These are phyloP conservation scores for Rambutsinella grinnellia DNA, from an alignment of 2,888 invertebrate species.

Conservation along the genomic window DNA sequence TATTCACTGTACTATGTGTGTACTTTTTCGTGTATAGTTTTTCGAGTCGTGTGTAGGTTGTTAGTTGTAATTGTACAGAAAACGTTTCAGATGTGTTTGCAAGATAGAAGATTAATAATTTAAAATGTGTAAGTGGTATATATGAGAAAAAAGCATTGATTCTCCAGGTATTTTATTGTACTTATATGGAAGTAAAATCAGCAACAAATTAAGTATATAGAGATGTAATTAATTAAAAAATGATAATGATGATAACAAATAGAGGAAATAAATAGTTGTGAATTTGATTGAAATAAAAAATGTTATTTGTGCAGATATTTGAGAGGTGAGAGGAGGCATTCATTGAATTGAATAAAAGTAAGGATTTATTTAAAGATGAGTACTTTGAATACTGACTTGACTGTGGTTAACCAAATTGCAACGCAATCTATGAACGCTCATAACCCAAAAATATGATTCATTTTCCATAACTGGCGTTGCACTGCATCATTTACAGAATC, in stretches of 20 bases:
- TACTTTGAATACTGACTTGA: too few species aligned
- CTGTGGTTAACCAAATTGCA: too few species aligned
- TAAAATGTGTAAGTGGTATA: constrained; percentile 9
- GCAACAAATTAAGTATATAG: constrained; percentile 21
- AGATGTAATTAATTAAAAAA: constrained; percentile 15
- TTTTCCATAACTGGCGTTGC: too few species aligned
- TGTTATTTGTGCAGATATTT: constrained; percentile 20
- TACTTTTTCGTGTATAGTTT: constrained; percentile 49
- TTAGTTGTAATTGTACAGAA: constrained; percentile 23
- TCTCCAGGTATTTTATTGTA: constrained; percentile 53
- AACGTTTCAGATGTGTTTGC: constrained; percentile 5
- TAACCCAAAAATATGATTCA: too few species aligned
- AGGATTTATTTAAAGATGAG: neutral
- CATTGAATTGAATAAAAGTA: constrained; percentile 27
- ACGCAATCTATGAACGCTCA: too few species aligned
- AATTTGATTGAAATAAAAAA: constrained; percentile 24
- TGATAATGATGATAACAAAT: too few species aligned
- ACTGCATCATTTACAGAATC: too few species aligned
- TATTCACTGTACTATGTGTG: constrained; percentile 26
- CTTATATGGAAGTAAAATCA: constrained; percentile 27
- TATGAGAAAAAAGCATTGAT: constrained; percentile 14
- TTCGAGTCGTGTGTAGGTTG: constrained; percentile 14
- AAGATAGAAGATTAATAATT: constrained; percentile 5
- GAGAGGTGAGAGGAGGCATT: constrained; percentile 29
- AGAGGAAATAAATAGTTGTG: constrained; percentile 10